Evolutionary conservation across 2,888 invertebrate genomes (phyloP).

Genomic region (Drosophila mercatorum): DNA sequence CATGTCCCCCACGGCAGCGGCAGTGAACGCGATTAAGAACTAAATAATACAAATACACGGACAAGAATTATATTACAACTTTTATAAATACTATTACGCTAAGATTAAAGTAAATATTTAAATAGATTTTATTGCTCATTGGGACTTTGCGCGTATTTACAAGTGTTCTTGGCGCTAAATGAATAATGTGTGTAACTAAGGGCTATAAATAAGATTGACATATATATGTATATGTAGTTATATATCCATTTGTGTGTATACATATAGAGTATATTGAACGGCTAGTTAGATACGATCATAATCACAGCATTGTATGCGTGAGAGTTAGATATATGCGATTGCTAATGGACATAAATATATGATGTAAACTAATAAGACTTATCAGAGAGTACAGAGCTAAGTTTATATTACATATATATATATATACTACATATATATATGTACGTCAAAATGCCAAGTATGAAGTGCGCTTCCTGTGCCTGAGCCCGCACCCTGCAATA

Average conservation of each 20-base stretch:
- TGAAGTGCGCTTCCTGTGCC: constrained; percentile 43
- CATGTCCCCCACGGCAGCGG: constrained; percentile 83
- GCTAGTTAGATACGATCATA: constrained; percentile 21
- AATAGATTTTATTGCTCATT: constrained; percentile 67
- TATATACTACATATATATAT: constrained; percentile 26
- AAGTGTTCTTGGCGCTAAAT: constrained; percentile 34
- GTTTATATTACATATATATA: constrained; percentile 24
- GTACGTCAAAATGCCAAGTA: constrained; percentile 48
- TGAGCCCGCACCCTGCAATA: constrained; percentile 2
- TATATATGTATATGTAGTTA: constrained; percentile 19
- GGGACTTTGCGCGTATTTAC: constrained; percentile 69
- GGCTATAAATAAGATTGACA: constrained; percentile 3
- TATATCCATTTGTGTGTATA: constrained; percentile 7
- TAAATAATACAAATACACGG: constrained; percentile 24
- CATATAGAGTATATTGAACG: constrained; percentile 11
- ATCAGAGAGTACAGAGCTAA: constrained; percentile 29
- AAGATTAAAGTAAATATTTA: constrained; percentile 51
- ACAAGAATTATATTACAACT: constrained; percentile 5
- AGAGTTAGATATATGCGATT: constrained; percentile 7
- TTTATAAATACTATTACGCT: constrained; percentile 13
- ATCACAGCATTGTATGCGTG: constrained; percentile 41
- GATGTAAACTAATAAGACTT: constrained; percentile 46
- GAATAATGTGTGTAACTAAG: constrained; percentile 16
- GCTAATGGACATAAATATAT: constrained; percentile 40
- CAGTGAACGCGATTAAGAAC: constrained; percentile 62